These are phyloP conservation scores for Trialeurodes vaporariorum DNA, from an alignment of 1,140 invertebrate species.

Conservation along the genomic window DNA sequence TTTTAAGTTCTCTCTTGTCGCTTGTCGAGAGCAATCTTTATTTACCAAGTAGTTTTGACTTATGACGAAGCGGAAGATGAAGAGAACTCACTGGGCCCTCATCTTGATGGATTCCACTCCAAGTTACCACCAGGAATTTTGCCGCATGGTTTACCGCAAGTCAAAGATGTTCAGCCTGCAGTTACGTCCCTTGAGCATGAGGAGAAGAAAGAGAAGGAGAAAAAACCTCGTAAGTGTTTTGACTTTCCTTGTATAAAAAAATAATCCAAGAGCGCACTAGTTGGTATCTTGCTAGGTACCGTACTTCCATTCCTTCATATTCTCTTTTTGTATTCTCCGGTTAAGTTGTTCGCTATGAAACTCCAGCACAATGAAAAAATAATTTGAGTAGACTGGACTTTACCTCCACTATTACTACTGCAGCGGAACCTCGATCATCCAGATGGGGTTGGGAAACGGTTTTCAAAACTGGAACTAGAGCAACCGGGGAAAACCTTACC, in stretches of 20 bases:
- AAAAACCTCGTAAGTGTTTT: slow-evolving; percentile 33
- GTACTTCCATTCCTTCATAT: slow-evolving; percentile 2
- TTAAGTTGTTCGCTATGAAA: neutral
- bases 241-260: too few relatives aligned
- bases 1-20: neutral
- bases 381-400: too few relatives aligned
- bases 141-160: slow-evolving; percentile 83
- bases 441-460: too few relatives aligned
- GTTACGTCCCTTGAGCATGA: slow-evolving; percentile 63
- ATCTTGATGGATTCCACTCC: slow-evolving; percentile 62
- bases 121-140: slow-evolving; percentile 85
- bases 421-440: too few relatives aligned
- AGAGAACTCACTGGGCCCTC: slow-evolving; percentile 60
- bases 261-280: too few relatives aligned
- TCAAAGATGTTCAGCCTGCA: slow-evolving; percentile 87
- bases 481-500: too few relatives aligned
- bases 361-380: too few relatives aligned
- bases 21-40: slow-evolving; percentile 45
- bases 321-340: neutral
- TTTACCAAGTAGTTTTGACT: slow-evolving; percentile 95
- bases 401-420: too few relatives aligned
- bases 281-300: too few relatives aligned
- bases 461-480: too few relatives aligned
- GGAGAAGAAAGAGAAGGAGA: slow-evolving; percentile 51
- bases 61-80: slow-evolving; percentile 97